Base-by-base conservation (phyloP, 2,797 vertebrate species). In the Darevskia mixta region DNA sequence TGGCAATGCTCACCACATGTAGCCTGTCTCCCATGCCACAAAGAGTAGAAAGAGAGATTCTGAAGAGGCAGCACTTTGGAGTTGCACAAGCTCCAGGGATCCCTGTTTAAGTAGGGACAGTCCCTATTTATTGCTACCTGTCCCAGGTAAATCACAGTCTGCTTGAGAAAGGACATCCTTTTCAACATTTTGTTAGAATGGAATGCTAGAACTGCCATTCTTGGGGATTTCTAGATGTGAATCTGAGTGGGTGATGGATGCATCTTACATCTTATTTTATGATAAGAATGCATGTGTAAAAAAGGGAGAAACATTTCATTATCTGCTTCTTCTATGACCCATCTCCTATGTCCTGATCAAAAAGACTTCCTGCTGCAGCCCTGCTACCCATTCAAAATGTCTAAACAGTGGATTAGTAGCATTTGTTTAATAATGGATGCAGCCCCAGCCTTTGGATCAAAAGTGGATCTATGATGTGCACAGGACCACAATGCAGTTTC, bases 1-100 rank as follows among this genome's bases (percentile, higher is more conserved):
- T 0, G 0, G 87, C 49, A 79, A 66, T 0, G 25, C 17, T 83
- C 32, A 79, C 38, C 1, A 0, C 15, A 79, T 73, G 32, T 67
- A 73, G 20, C 45, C 32, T 17, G 23, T 7, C 43, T 4, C 45
- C n/a, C 23, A 55, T 2, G 0, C 1, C 0, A 55, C 75, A 72
- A 64, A 25, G 71, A 43, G 32, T 64, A 27, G 66, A 66, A 43
- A 0, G 78, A 29, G 1, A 64, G 41, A n/a, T n/a, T 80, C 25
- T 0, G 67, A 38, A 18, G n/a, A 29, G 64, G n/a, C 3, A 82
- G 35, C 20, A 72, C 17, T 83, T 58, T 73, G 18, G 17, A 27
- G 49, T 80, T 64, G 23, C 32, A 66, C 11, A 43, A 41, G 35
- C 79, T 82, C 35, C 61, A 66, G 13, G 38, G 61, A 35, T 15